phyloP scores from a whole-genome alignment of 2,888 invertebrate genomes.

The Lepidocyrtoides sp. region DNA sequence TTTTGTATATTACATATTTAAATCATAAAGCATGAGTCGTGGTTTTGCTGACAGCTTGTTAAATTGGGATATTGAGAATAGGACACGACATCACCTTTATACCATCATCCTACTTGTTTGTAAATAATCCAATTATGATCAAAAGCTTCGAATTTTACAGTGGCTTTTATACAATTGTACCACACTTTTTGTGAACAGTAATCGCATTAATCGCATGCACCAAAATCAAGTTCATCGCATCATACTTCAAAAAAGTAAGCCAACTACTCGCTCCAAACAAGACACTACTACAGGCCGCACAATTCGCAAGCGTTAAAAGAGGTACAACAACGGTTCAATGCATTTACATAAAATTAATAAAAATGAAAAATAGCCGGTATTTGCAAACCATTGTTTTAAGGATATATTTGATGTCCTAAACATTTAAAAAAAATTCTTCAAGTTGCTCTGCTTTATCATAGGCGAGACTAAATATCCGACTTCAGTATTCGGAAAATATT shows the following conservation, averaged over 20 bases:
- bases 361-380: no score
- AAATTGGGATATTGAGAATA: conserved; percentile 70
- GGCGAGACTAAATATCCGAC: no score
- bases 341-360: no score
- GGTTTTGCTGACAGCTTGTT: conserved; percentile 78
- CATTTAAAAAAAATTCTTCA: no score
- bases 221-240: conserved; percentile 18
- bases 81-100: conserved; percentile 72
- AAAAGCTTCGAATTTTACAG: not conserved
- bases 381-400: no score
- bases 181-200: conserved; percentile 25
- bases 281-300: conserved; percentile 5
- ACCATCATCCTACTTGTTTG: conserved; percentile 48
- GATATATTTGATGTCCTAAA: no score
- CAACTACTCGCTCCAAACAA: not conserved
- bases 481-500: no score
- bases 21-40: conserved; percentile 72
- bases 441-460: no score
- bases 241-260: not conserved
- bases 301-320: no score
- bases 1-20: conserved; percentile 58
- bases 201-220: not conserved
- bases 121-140: conserved; percentile 58
- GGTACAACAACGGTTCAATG: no score
- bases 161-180: conserved; percentile 1